Evolutionary conservation across 1,140 invertebrate genomes (phyloP), one percentile per base, ranked within the genome.

Genomic region (Plectrocnemia conspersa): DNA sequence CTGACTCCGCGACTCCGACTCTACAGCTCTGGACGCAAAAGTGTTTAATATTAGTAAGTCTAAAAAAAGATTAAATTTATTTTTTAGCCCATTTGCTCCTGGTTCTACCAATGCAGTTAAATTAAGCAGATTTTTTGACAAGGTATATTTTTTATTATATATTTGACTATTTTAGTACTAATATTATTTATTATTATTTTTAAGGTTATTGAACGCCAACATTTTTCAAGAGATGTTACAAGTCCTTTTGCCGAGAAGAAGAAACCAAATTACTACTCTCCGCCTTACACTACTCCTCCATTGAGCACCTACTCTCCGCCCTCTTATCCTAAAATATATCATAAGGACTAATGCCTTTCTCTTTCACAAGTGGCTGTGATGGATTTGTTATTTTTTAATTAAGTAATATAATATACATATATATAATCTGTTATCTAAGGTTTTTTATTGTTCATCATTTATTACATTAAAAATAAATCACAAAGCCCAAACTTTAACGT

Each of bases 101-200:
- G 93, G 92, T 2, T 89, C 88, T 1, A 91, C 88, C 56, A 92
- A 92, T 67, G 84, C 92, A 33, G 91, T 96, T 0, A 96, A 95
- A 75, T 68, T 97, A 16, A 88, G 86, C 11, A 79, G 91, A 67
- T 98, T 97, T 77, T 95, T 96, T 72, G 94, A 98, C 72, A 92
- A 92, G 79, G 93, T 65, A 70, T 7, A 3, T 32, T 80, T 32
- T 23, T 48, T 38, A 15, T 45, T 23, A 40, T 49, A 21, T 57
- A 16, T 35, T 23, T 36, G 19, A n/a, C 2, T 55, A 56, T 41
- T 56, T 29, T 55, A n/a, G 23, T 11, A 5, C 29, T 27, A 45
- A 45, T 25, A 19, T 25, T 27, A 45, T 52, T 35, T 48, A 9
- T 35, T 40, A 2, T 47, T 15, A 21, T 54, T 15, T 36, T 63